These are phyloP conservation scores for Theocolax elegans DNA, from an alignment of 1,140 invertebrate species.

Conservation along the genomic window DNA sequence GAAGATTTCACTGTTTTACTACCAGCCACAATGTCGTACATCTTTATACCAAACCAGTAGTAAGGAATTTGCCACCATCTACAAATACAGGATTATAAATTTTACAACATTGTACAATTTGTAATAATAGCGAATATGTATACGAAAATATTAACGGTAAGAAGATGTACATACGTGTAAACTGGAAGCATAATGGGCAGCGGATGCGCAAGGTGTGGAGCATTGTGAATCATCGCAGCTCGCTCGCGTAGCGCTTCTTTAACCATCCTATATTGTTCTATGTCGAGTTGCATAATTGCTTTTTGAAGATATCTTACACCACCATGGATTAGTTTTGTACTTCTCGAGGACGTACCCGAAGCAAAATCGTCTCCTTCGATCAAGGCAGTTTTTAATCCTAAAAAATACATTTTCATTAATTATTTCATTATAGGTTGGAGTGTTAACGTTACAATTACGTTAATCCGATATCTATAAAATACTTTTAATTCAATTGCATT, in stretches of 20 bases:
- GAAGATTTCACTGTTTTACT: constrained; percentile 94
- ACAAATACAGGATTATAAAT: constrained; percentile 52
- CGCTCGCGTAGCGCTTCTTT: constrained; percentile 97
- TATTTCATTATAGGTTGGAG: too few species aligned
- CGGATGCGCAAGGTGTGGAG: constrained; percentile 96
- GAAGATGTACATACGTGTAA: constrained; percentile 77
- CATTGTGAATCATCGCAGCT: constrained; percentile 92
- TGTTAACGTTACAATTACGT: too few species aligned
- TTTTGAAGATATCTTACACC: constrained; percentile 98
- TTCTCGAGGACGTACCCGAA: constrained; percentile 94
- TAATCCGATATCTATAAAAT: too few species aligned
- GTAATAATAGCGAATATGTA: too few species aligned
- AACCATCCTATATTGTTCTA: constrained; percentile 96
- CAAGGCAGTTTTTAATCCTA: constrained; percentile 93
- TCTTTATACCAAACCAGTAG: constrained; percentile 98
- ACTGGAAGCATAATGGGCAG: constrained; percentile 98
- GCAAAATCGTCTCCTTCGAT: constrained; percentile 98
- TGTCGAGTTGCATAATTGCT: constrained; percentile 93
- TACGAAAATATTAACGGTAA: too few species aligned
- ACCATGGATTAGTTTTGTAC: constrained; percentile 99
- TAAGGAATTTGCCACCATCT: constrained; percentile 99
- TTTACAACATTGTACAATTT: too few species aligned
- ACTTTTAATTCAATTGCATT: too few species aligned
- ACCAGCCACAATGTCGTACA: constrained; percentile 97
- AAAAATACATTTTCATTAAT: too few species aligned